phyloP scores from a whole-genome alignment of 1,140 invertebrate species.

The Drosophila ananassae region DNA sequence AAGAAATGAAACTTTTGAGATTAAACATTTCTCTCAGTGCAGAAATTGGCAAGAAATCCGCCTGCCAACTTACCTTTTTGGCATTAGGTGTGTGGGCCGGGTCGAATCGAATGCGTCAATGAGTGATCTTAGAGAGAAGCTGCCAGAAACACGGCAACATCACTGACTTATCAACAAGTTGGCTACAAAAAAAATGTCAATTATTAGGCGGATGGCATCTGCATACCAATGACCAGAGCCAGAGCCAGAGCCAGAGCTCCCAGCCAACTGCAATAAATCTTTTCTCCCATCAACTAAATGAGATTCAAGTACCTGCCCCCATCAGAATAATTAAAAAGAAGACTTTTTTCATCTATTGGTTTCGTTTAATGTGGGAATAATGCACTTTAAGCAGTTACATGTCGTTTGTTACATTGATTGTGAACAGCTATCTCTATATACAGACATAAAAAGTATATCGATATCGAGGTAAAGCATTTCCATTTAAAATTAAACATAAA shows the following conservation, averaged over 20 bases:
- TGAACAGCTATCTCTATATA: slow-evolving; percentile 73
- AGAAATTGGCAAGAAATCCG: slow-evolving; percentile 28
- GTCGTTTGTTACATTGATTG: slow-evolving; percentile 76
- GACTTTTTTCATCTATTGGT: slow-evolving; percentile 26
- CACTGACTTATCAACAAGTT: slow-evolving; percentile 42
- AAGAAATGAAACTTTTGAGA: not conserved
- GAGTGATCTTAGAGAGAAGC: slow-evolving; percentile 39
- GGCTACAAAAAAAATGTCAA: slow-evolving; percentile 3
- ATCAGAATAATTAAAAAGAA: not conserved
- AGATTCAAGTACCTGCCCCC: not conserved
- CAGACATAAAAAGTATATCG: slow-evolving; percentile 25
- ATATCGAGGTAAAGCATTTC: slow-evolving; percentile 16
- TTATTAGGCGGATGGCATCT: not conserved
- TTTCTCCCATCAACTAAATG: slow-evolving; percentile 16
- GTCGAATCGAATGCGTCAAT: slow-evolving; percentile 44
- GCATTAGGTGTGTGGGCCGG: slow-evolving; percentile 19
- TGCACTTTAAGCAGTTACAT: slow-evolving; percentile 68
- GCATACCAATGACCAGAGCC: slow-evolving; percentile 21
- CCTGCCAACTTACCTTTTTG: slow-evolving; percentile 23
- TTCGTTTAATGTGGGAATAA: slow-evolving; percentile 41
- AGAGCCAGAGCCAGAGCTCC: slow-evolving; percentile 1
- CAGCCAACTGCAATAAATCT: slow-evolving; percentile 20
- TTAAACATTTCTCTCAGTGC: not conserved
- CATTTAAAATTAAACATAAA: slow-evolving; percentile 31
- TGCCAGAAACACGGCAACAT: slow-evolving; percentile 28